Base-by-base conservation (phyloP, 2,797 vertebrate genomes). In the Rhinogobio ventralis region DNA sequence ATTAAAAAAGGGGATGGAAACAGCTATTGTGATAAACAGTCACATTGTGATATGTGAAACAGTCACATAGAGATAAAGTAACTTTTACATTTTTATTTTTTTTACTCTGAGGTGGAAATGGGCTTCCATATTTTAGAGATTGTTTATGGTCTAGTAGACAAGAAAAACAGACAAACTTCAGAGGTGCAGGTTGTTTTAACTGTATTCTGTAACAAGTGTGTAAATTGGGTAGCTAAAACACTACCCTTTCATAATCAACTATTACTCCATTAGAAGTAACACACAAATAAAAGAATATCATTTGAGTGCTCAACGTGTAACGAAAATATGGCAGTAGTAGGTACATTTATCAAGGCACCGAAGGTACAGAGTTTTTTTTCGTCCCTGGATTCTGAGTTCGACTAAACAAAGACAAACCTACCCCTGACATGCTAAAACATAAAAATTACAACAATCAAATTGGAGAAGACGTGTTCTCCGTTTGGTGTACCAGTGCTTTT, bases 161-260 rank as follows among this genome's bases (percentile, higher is more conserved):
- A 79, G 76, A 79, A 90, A 92, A 53, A 88, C 87, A 79, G 79
- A 91, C 89, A 82, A 28, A 46, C 86, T 79, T 88, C 39, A 25
- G 82, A 85, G 66, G 83, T 86, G 69, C 84, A 90, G 90, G 89
- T 81, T 92, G 83, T 53, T 90, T 88, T 88, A 91, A 85, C 91
- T 93, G 83, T 93, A 93, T 95, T 95, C 91, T 91, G 90, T 93
- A 95, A 95, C 94, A 95, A 88, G 93, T 94, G 92, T 93, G 90
- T 94, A 91, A 92, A 92, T 20, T 92, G 88, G 96, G 97, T 96
- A 97, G 97, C 96, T 99, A 99, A 97, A 99, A 99, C 97, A 96
- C 97, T 97, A 97, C 97, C 87, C 83, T 19, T 84, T 67, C 49
- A 79, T 51, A 90, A 96, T 96, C 88, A 89, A 93, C 87, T 89